Evolutionary conservation across 2,888 invertebrate genomes (phyloP), one percentile per base, ranked within the genome.

Genomic region (Tinea pellionella): DNA sequence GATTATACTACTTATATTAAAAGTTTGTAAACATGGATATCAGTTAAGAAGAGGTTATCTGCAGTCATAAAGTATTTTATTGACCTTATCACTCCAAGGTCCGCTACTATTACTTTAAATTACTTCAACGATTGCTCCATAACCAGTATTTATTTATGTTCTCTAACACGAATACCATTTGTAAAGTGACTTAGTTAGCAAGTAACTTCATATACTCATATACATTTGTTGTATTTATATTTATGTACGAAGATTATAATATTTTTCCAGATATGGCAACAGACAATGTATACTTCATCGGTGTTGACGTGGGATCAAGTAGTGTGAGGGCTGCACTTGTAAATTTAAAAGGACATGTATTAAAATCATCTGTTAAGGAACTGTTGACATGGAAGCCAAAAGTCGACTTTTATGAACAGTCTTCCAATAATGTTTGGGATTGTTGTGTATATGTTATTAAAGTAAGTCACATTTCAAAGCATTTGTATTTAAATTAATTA

Each of bases 281-380:
- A 60, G 67, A 71, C 56, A 65, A 30, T n/a, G 51, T 69, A 62
- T 92, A 90, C 75, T 95, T 94, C 74, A 87, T 96, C 69, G 96
- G 96, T 61, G 95, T 98, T 11, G 98, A 98, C 83, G 97, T 98
- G 42, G 98, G 98, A 4, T 96, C 96, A 1, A 94, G 94, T 12
- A 97, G 97, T 82, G 96, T 91, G 0, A 88, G 98, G 64, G 96
- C 95, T 7, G 97, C 94, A 2, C 80, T 98, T 37, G 93, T 97
- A 3, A 82, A 89, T 60, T 78, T 88, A 6, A 75, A 83, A 60
- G 97, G 97, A 1, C 90, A 90, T 71, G 88, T 96, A 32, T 63
- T 91, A 6, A 89, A 90, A 64, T 83, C 89, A 53, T 87, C 92
- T 15, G 90, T 91, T 0, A 88, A 90, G 70, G 81, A 89, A 55